Conservation (phyloP, 2,113 vertebrate genomes). For the Barbus barbus region DNA sequence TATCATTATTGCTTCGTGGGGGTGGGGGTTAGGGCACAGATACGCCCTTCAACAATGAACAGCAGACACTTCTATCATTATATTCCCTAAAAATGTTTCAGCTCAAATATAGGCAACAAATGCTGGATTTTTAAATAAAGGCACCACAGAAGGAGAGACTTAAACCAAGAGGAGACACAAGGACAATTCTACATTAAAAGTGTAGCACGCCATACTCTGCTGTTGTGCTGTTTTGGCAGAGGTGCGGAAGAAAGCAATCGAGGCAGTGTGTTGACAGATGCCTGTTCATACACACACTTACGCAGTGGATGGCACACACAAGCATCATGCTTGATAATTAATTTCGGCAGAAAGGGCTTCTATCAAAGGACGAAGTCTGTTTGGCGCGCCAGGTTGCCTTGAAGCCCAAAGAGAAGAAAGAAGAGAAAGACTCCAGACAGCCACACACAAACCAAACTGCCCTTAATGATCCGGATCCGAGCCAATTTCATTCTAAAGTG, state of each 20-base stretch:
- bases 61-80: neutral
- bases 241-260: too few relatives aligned
- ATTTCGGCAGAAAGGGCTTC: neutral
- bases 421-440: slow-evolving; percentile 63
- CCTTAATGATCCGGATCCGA: neutral
- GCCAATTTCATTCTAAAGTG: neutral
- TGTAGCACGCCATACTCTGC: too few relatives aligned
- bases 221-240: too few relatives aligned
- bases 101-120: neutral
- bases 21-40: slow-evolving; percentile 1
- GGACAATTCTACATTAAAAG: neutral
- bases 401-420: slow-evolving; percentile 55
- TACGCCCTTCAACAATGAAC: slow-evolving; percentile 21
- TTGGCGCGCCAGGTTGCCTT: slow-evolving; percentile 54
- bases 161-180: neutral
- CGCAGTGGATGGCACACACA: neutral
- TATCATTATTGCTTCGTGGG: neutral
- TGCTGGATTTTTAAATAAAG: neutral
- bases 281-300: slow-evolving; percentile 1
- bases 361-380: slow-evolving; percentile 12
- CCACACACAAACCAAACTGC: slow-evolving; percentile 2
- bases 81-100: neutral
- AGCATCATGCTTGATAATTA: neutral
- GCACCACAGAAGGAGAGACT: neutral
- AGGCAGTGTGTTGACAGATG: neutral